phyloP scores from a whole-genome alignment of 2,797 vertebrate species.

The Molothrus ater region DNA sequence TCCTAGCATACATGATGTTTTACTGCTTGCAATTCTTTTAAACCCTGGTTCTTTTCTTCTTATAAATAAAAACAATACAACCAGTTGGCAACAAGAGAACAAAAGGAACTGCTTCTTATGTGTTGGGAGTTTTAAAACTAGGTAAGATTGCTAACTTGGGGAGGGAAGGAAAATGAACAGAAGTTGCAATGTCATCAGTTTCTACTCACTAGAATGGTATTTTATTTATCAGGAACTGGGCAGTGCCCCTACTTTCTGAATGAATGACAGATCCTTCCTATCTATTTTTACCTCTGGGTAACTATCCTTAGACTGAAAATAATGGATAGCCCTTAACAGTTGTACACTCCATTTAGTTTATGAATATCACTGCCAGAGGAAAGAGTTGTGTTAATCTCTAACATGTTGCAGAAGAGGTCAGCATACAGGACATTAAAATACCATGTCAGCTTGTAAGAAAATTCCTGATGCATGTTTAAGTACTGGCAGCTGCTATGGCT shows the following conservation, averaged over 20 bases:
- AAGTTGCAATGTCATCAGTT: conserved; percentile 7
- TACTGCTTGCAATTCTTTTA: conserved; percentile 4
- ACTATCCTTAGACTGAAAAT: not conserved
- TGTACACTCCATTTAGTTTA: conserved; percentile 9
- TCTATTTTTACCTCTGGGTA: conserved; percentile 37
- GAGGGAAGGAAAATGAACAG: not conserved
- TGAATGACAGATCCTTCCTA: not conserved
- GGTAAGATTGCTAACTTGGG: not conserved
- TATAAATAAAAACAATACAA: not conserved
- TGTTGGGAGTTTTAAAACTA: not conserved
- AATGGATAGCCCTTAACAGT: not conserved
- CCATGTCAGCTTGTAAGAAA: not conserved
- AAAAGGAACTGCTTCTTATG: not conserved
- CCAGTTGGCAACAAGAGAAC: not conserved
- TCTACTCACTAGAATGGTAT: not conserved
- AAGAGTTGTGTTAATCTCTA: conserved; percentile 5
- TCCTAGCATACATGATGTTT: not conserved
- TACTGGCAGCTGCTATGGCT: not conserved
- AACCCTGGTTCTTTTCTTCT: not conserved
- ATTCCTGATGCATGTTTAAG: not conserved
- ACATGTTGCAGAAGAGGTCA: conserved; percentile 15
- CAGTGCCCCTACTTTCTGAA: conserved; percentile 7
- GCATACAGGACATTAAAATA: conserved; percentile 11
- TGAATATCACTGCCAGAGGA: not conserved
- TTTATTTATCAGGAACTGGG: conserved; percentile 16